Evolutionary conservation across 2,113 vertebrate genomes (phyloP), one percentile per base, ranked within the genome.

Genomic region (Onychostruthus taczanowskii): DNA sequence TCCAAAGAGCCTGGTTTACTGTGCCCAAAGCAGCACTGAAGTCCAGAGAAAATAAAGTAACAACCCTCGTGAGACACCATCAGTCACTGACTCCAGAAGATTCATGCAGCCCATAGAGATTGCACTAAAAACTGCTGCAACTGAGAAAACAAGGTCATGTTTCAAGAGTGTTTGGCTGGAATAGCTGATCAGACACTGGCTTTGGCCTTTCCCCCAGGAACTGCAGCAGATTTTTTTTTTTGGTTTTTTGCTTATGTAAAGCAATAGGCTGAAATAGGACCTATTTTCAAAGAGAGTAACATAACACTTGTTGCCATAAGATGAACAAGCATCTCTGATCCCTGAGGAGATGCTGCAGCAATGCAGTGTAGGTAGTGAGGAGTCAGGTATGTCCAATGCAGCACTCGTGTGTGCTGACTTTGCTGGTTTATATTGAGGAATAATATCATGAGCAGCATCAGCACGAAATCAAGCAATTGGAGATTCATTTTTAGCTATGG

Each of bases 131-230:
- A 94, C 59, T 95, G 87, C 84, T 95, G 70, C 70, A 87, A 94
- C 78, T 93, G 77, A 95, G 85, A 94, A 97, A 95, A 91, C 89
- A 90, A 90, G 67, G 77, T 88, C 76, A 70, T 68, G 28, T 94
- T 97, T 96, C 87, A 94, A 61, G 58, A 76, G 10, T 3, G 0
- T 85, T 95, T 90, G 70, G 77, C 50, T 1, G 2, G 73, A 93
- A 78, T 93, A 89, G 56, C 39, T 85, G 78, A 86, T 82, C 55
- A 94, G 90, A 81, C 47, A 52, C 73, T 26, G 13, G 16, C 63
- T 90, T 59, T 86, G 73, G 44, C 68, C 76, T 93, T 94, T 86
- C 41, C 69, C 50, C 31, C n/a, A 79, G 87, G 67, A 94, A 68
- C 58, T 39, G 55, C 47, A 66, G 55, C 39, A 56, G 27, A 70